Conservation (phyloP, 2,888 invertebrate species). For the Elaeidobius kamerunicus region DNA sequence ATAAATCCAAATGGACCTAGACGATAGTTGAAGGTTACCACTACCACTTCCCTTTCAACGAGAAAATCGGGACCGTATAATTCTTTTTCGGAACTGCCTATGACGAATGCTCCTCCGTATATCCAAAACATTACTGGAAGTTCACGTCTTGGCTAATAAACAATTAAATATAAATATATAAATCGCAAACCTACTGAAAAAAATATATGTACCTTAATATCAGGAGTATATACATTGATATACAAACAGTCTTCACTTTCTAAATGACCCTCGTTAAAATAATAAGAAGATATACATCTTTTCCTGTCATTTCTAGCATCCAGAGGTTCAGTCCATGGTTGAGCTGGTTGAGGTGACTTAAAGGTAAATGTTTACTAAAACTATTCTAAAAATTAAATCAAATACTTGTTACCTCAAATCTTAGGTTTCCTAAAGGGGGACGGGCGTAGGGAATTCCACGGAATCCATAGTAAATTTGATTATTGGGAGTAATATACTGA, state of each 20-base stretch:
- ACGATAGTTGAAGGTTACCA: conserved; percentile 6
- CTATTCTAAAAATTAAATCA: not conserved
- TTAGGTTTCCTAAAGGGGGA: conserved; percentile 6
- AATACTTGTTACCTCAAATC: conserved; percentile 1
- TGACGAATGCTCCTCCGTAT: not conserved
- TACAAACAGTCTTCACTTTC: not conserved
- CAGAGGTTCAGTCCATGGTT: not conserved
- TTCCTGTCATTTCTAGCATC: conserved; percentile 4
- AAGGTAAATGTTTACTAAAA: no score
- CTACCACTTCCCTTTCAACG: conserved; percentile 1
- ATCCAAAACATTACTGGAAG: conserved; percentile 10
- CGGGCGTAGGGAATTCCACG: conserved; percentile 7
- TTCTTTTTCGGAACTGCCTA: not conserved
- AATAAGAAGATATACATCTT: conserved; percentile 1
- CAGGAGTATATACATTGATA: conserved; percentile 3
- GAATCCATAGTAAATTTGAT: conserved; percentile 7
- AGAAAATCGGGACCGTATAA: conserved; percentile 6
- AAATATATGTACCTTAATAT: not conserved
- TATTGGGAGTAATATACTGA: not conserved
- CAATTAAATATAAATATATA: not conserved
- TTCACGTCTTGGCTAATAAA: not conserved
- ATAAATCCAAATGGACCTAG: not conserved
- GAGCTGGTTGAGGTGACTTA: conserved; percentile 4
- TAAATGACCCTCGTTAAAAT: not conserved
- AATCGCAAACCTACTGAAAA: no score